Conservation (phyloP, 2,797 vertebrate species). For the Pteropus rufus region DNA sequence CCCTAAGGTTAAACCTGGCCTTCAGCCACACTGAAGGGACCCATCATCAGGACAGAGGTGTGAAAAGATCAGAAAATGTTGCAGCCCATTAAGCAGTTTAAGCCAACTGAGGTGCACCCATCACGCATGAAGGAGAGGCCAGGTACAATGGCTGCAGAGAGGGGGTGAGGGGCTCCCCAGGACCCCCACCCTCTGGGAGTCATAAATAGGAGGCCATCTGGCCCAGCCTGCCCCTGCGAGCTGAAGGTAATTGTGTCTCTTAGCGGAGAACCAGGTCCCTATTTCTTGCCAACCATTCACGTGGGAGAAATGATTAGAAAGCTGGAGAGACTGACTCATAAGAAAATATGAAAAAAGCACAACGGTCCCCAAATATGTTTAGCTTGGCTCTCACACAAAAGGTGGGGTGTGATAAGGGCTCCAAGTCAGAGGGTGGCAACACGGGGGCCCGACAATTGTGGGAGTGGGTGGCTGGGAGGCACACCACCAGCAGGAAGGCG, state of each 20-base stretch:
- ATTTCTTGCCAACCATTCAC: constrained; percentile 44
- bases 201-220: not conserved
- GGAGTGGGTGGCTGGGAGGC: constrained; percentile 36
- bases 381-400: constrained; percentile 76
- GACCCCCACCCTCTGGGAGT: not conserved
- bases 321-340: constrained; percentile 75
- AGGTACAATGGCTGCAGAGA: not conserved
- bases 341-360: constrained; percentile 75
- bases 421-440: constrained; percentile 62
- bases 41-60: not conserved
- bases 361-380: constrained; percentile 70
- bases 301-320: constrained; percentile 75
- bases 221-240: not conserved
- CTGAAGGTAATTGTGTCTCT: not conserved
- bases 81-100: not conserved
- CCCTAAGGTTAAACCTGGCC: not conserved
- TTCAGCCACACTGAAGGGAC: too few relatives aligned
- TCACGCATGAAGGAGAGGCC: not conserved
- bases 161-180: not conserved
- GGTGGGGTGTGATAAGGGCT: constrained; percentile 62
- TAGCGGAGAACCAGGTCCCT: rapidly evolving
- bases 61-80: not conserved
- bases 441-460: constrained; percentile 45
- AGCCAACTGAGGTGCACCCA: rapidly evolving
- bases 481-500: not conserved